phyloP scores from a whole-genome alignment of 2,797 vertebrate genomes.

The Poeciliopsis gracilis region DNA sequence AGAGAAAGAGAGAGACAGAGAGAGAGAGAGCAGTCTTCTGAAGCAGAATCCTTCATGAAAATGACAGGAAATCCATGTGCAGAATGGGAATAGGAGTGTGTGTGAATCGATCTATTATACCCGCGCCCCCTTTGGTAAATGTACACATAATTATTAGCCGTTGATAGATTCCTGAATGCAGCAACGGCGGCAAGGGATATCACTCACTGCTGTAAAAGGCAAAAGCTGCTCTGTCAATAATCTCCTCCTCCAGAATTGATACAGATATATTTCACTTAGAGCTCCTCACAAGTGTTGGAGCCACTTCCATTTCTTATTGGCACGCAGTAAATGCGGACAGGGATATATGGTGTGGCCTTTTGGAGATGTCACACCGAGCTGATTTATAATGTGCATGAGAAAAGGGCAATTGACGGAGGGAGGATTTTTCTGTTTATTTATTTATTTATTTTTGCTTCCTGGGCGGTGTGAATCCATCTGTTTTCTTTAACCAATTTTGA shows the following conservation, averaged over 20 bases:
- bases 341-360: constrained; percentile 69
- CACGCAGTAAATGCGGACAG: constrained; percentile 62
- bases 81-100: constrained; percentile 61
- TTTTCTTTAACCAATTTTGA: constrained; percentile 8
- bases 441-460: constrained; percentile 5
- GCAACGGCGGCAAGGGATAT: constrained; percentile 41
- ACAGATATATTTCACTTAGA: constrained; percentile 53
- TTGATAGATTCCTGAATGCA: constrained; percentile 67
- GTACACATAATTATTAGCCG: constrained; percentile 77
- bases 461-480: not conserved
- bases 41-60: constrained; percentile 65
- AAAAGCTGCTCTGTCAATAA: constrained; percentile 58
- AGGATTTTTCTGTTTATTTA: not conserved
- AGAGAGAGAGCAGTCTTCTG: constrained; percentile 19
- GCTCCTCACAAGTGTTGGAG: constrained; percentile 38
- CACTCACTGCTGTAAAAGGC: constrained; percentile 54
- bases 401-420: constrained; percentile 47
- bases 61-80: constrained; percentile 76
- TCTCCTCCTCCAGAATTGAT: constrained; percentile 25
- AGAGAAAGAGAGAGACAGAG: too few species aligned
- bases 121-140: constrained; percentile 60
- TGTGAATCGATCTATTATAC: constrained; percentile 68
- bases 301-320: constrained; percentile 65
- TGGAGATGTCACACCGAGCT: constrained; percentile 38
- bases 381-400: constrained; percentile 51